These are phyloP conservation scores for Atractosteus spatula DNA, from an alignment of 2,113 vertebrate genomes.

Conservation along the genomic window DNA sequence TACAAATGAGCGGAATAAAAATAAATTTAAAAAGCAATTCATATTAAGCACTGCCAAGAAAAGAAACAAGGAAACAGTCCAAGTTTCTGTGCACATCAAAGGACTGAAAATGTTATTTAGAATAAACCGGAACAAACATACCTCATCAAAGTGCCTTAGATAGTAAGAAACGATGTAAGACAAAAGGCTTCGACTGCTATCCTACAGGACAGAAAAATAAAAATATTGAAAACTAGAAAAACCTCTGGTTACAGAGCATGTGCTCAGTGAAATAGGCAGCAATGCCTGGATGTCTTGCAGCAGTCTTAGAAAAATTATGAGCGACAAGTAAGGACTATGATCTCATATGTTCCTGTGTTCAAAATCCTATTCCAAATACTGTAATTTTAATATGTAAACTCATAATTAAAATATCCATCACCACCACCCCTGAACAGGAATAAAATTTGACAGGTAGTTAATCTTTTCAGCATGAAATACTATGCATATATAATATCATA, in stretches of 20 bases:
- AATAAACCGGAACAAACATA: slow-evolving; percentile 73
- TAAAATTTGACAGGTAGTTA: too few relatives aligned
- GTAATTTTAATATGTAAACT: background rate
- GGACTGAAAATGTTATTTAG: slow-evolving; percentile 52
- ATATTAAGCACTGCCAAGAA: slow-evolving; percentile 56
- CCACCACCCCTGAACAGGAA: background rate
- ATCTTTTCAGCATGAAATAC: too few relatives aligned
- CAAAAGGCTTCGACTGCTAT: slow-evolving; percentile 85
- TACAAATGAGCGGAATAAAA: slow-evolving; percentile 57
- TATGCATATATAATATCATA: too few relatives aligned
- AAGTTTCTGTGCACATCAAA: slow-evolving; percentile 53
- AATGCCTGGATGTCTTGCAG: slow-evolving; percentile 42
- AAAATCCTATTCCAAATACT: slow-evolving; percentile 45
- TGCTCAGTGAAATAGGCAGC: slow-evolving; percentile 55
- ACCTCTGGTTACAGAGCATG: slow-evolving; percentile 42
- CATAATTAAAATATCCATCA: background rate
- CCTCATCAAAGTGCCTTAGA: slow-evolving; percentile 91
- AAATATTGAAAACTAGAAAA: slow-evolving; percentile 19
- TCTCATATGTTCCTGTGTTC: slow-evolving; percentile 40
- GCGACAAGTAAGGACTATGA: slow-evolving; percentile 32
- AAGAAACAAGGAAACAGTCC: slow-evolving; percentile 41
- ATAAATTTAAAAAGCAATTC: slow-evolving; percentile 63
- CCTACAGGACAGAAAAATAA: slow-evolving; percentile 66
- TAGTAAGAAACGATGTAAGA: slow-evolving; percentile 90
- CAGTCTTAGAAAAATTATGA: slow-evolving; percentile 36